Conservation (phyloP, 2,797 vertebrate genomes). For the Coccyzus lansbergi region DNA sequence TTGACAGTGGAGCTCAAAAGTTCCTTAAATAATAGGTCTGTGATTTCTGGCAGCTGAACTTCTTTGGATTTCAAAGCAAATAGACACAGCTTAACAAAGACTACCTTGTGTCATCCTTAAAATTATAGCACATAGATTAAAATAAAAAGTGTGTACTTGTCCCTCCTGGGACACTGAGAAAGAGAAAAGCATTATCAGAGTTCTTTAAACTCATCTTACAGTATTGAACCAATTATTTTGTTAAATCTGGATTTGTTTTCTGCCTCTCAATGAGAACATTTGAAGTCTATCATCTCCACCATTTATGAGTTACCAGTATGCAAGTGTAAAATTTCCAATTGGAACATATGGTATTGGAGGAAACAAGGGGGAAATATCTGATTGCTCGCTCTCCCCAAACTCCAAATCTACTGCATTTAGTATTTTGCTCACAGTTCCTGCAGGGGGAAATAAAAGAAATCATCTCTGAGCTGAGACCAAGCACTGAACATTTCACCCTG, state of each 20-base stretch:
- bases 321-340: constrained; percentile 64
- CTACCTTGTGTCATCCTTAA: constrained; percentile 53
- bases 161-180: background rate
- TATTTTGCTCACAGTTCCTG: constrained; percentile 67
- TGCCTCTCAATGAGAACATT: constrained; percentile 63
- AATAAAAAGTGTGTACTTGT: constrained; percentile 40
- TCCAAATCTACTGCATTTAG: constrained; percentile 52
- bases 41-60: constrained; percentile 46
- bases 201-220: constrained; percentile 62
- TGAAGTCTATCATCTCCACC: constrained; percentile 58
- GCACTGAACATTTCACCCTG: constrained; percentile 67
- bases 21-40: constrained; percentile 38
- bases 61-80: constrained; percentile 47
- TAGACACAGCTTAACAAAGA: constrained; percentile 58
- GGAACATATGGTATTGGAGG: constrained; percentile 69
- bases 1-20: constrained; percentile 38
- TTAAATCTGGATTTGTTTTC: constrained; percentile 67
- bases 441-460: constrained; percentile 71
- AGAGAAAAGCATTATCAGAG: constrained; percentile 56
- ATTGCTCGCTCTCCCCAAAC: constrained; percentile 53
- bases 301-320: constrained; percentile 65
- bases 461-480: constrained; percentile 68
- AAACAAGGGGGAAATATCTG: constrained; percentile 64
- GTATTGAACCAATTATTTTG: constrained; percentile 61
- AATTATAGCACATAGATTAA: constrained; percentile 45